A percentile compares a stretch with the other conserved stretches of the same genome.
Evolutionary conservation across 2,888 invertebrate species (phyloP).

Genomic region (Epirrhoe alternata): DNA sequence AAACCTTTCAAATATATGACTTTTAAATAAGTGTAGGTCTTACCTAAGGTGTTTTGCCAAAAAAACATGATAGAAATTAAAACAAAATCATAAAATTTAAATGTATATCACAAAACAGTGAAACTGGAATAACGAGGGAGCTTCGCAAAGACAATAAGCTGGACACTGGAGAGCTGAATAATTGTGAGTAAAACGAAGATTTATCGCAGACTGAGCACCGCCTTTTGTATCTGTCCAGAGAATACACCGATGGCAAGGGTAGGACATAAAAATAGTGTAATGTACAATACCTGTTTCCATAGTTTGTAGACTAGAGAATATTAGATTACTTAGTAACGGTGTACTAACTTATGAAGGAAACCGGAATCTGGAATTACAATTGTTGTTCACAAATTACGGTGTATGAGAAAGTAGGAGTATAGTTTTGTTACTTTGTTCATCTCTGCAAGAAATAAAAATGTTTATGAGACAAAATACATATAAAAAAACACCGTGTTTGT

Average conservation of each 20-base stretch:
- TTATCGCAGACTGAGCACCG: slow-evolving; percentile 51
- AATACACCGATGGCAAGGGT: slow-evolving; percentile 26
- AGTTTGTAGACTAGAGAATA: slow-evolving; percentile 20
- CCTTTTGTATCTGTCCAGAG: slow-evolving; percentile 35
- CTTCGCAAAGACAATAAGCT: slow-evolving; percentile 59
- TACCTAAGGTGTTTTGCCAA: background rate
- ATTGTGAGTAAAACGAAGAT: slow-evolving; percentile 69
- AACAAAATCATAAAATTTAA: background rate
- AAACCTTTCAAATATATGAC: too few species aligned
- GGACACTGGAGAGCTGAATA: slow-evolving; percentile 60
- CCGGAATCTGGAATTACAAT: slow-evolving; percentile 10
- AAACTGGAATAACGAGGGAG: slow-evolving; percentile 22
- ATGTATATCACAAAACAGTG: slow-evolving; percentile 14
- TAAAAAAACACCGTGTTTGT: too few species aligned
- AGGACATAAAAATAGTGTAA: slow-evolving; percentile 28
- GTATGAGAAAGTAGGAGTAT: background rate
- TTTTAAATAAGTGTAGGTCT: too few species aligned
- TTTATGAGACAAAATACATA: too few species aligned
- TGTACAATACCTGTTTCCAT: slow-evolving; percentile 21
- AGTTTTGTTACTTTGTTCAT: background rate
- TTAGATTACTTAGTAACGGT: slow-evolving; percentile 18
- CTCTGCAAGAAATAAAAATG: too few species aligned
- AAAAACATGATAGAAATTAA: background rate
- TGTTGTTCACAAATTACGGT: background rate
- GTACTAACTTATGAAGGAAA: slow-evolving; percentile 11